Percentiles rank a stretch among this genome's conserved stretches.
Evolutionary conservation across 2,113 vertebrate genomes (phyloP).

Genomic region (Syngnathus typhle): DNA sequence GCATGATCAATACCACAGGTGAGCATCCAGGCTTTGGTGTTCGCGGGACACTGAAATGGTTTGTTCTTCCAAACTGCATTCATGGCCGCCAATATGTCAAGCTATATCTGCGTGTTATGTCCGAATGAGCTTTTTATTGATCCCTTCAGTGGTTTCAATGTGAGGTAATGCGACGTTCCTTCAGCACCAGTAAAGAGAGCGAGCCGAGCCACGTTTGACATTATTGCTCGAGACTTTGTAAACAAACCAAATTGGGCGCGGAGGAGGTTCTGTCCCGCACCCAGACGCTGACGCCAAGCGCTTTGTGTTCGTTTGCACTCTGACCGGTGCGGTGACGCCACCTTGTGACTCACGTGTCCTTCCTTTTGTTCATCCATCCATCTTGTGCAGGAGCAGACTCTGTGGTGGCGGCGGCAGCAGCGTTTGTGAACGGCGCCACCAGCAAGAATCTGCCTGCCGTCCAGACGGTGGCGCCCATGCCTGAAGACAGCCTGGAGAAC

Average conservation of each 20-base stretch:
- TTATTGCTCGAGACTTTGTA: too few species aligned
- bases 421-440: conserved; percentile 97
- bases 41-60: too few species aligned
- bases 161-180: too few species aligned
- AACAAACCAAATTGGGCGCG: too few species aligned
- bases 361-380: not conserved
- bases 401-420: conserved; percentile 92
- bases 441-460: conserved; percentile 98
- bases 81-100: too few species aligned
- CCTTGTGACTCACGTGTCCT: conserved; percentile 10
- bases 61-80: too few species aligned
- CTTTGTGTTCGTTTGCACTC: conserved; percentile 5
- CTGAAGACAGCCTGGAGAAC: conserved; percentile 94
- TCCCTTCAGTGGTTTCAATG: too few species aligned
- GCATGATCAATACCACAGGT: conserved; percentile 98
- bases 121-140: too few species aligned
- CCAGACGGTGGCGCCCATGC: conserved; percentile 97
- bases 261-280: too few species aligned
- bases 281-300: not conserved
- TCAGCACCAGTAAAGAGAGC: too few species aligned
- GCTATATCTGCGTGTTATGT: too few species aligned
- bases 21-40: conserved; percentile 4
- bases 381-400: conserved; percentile 86
- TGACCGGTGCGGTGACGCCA: not conserved
- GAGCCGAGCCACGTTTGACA: too few species aligned